Conservation (phyloP, 1,140 invertebrate species). For the Belonocnema kinseyi region DNA sequence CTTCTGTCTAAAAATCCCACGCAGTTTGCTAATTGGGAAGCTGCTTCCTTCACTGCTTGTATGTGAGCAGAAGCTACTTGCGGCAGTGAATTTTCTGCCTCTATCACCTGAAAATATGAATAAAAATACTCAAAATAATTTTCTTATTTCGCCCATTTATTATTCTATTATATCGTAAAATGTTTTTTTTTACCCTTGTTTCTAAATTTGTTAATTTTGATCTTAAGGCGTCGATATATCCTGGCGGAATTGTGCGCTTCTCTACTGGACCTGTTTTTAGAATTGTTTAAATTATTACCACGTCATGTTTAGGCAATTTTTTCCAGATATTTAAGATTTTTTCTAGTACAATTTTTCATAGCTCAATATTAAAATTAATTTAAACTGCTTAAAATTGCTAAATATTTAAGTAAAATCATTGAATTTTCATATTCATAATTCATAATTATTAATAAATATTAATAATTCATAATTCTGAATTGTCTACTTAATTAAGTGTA, state of each 20-base stretch:
- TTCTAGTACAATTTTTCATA: too few relatives aligned
- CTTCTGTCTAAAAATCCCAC: conserved; percentile 65
- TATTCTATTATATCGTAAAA: neutral
- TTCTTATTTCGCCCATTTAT: neutral
- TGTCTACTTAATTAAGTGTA: too few relatives aligned
- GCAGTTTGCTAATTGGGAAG: conserved; percentile 58
- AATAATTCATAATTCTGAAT: too few relatives aligned
- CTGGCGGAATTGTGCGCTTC: conserved; percentile 59
- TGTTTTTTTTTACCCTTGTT: conserved; percentile 52
- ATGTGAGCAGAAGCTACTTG: conserved; percentile 52
- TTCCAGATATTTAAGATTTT: too few relatives aligned
- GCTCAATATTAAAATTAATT: too few relatives aligned
- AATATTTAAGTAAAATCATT: too few relatives aligned
- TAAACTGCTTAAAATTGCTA: too few relatives aligned
- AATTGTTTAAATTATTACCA: conserved; percentile 4
- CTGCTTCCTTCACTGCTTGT: conserved; percentile 60
- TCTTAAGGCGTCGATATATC: conserved; percentile 62
- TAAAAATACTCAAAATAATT: neutral
- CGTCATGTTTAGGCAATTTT: too few relatives aligned
- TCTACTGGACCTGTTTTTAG: conserved; percentile 57
- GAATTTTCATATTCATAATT: too few relatives aligned
- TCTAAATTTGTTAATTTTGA: conserved; percentile 60
- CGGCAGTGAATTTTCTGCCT: conserved; percentile 53
- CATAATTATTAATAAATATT: too few relatives aligned
- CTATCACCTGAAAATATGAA: conserved; percentile 50